Percentiles rank a stretch among this genome's conserved stretches.
Evolutionary conservation across 2,797 vertebrate species (phyloP).

Genomic region (Neosalanx taihuensis): DNA sequence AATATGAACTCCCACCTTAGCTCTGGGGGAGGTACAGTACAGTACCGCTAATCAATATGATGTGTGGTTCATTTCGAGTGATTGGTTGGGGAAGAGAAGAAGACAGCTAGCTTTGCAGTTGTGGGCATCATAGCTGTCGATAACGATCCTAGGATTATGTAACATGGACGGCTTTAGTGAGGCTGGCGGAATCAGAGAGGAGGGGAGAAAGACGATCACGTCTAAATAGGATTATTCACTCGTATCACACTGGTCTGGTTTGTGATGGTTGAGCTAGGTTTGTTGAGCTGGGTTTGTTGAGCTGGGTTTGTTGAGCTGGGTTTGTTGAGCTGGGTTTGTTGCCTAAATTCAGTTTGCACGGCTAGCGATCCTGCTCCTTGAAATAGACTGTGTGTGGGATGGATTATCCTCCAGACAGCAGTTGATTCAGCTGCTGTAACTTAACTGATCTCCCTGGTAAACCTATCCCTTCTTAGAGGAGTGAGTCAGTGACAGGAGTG

Average conservation of each 20-base stretch:
- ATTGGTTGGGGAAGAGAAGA: neutral
- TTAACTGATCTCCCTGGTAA: neutral
- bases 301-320: no score
- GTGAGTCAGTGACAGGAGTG: neutral
- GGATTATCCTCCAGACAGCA: neutral
- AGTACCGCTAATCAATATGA: no score
- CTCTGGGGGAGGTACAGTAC: neutral
- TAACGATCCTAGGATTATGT: neutral
- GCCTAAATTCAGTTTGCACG: slow-evolving; percentile 18
- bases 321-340: slow-evolving; percentile 31
- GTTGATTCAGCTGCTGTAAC: slow-evolving; percentile 7
- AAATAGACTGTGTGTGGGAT: slow-evolving; percentile 14
- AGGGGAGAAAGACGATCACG: slow-evolving; percentile 35
- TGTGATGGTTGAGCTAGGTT: slow-evolving; percentile 34
- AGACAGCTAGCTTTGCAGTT: slow-evolving; percentile 1
- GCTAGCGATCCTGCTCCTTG: slow-evolving; percentile 10
- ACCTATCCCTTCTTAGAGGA: neutral
- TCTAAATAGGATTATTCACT: slow-evolving; percentile 34
- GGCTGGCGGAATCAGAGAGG: slow-evolving; percentile 19
- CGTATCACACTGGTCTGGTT: slow-evolving; percentile 33
- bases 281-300: slow-evolving; percentile 1
- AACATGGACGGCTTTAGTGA: neutral
- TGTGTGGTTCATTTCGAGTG: no score
- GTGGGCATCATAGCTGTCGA: neutral
- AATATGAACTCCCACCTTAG: neutral